phyloP scores from a whole-genome alignment of 2,113 vertebrate species.

The cat (Felis catus) region DNA sequence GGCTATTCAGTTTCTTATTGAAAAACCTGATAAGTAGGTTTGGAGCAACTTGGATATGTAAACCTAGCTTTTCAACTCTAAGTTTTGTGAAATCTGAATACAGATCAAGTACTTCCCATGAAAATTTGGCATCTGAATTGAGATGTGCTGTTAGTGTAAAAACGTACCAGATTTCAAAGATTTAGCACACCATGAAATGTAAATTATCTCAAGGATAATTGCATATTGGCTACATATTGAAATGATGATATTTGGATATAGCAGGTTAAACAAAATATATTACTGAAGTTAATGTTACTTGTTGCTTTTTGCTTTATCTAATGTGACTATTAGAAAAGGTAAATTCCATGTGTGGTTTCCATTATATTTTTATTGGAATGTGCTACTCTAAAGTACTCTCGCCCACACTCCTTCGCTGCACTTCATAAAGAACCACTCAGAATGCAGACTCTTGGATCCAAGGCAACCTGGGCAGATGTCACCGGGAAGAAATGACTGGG shows the following conservation, averaged over 20 bases:
- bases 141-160: background rate
- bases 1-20: background rate
- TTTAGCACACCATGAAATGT: background rate
- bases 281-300: background rate
- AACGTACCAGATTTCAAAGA: background rate
- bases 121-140: background rate
- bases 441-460: background rate
- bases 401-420: background rate
- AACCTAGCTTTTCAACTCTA: background rate
- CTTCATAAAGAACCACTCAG: background rate
- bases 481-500: background rate
- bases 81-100: conserved; percentile 4
- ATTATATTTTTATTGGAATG: background rate
- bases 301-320: background rate
- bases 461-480: background rate
- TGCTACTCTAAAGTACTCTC: background rate
- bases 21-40: background rate
- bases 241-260: background rate
- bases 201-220: background rate
- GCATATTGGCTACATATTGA: background rate
- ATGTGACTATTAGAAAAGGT: background rate
- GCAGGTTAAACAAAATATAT: background rate
- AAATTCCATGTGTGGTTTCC: background rate
- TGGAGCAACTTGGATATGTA: background rate
- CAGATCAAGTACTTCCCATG: background rate